phyloP scores from a whole-genome alignment of 2,888 invertebrate genomes.

The Heteromurus nitidus region DNA sequence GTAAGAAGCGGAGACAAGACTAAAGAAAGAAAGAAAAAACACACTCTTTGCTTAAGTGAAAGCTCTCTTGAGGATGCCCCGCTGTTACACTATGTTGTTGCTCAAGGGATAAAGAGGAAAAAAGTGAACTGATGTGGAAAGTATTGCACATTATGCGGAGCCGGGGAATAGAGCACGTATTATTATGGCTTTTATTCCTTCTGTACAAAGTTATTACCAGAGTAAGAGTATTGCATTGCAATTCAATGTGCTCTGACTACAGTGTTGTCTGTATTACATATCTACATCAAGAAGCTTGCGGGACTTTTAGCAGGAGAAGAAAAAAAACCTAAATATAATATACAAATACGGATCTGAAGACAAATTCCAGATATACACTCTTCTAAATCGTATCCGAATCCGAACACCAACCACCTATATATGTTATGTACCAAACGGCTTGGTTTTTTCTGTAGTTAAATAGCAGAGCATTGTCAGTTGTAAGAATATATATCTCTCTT shows the following conservation, averaged over 20 bases:
- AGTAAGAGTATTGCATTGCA: conserved; percentile 47
- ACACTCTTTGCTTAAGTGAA: conserved; percentile 56
- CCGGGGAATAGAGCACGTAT: conserved; percentile 64
- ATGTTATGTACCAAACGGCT: too few relatives aligned
- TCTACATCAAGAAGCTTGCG: too few relatives aligned
- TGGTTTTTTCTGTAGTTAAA: conserved; percentile 36
- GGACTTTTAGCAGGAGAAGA: too few relatives aligned
- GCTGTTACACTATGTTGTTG: conserved; percentile 62
- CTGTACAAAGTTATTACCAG: conserved; percentile 51
- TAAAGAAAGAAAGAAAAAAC: conserved; percentile 53
- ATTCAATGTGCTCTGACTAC: conserved; percentile 39
- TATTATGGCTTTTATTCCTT: conserved; percentile 55
- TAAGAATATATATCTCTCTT: neutral
- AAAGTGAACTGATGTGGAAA: conserved; percentile 70
- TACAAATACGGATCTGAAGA: too few relatives aligned
- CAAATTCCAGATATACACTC: too few relatives aligned
- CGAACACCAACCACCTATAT: too few relatives aligned
- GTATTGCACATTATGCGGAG: conserved; percentile 68
- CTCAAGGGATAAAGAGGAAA: conserved; percentile 60
- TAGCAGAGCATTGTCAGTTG: conserved; percentile 12
- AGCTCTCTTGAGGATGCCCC: conserved; percentile 61
- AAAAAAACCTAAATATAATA: too few relatives aligned
- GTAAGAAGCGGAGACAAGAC: conserved; percentile 41
- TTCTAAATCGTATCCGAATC: too few relatives aligned
- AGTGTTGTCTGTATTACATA: conserved; percentile 4